Percentiles rank a stretch among this genome's conserved stretches.
phyloP scores from a whole-genome alignment of 2,888 invertebrate genomes.

The Drosophila mayaguana region DNA sequence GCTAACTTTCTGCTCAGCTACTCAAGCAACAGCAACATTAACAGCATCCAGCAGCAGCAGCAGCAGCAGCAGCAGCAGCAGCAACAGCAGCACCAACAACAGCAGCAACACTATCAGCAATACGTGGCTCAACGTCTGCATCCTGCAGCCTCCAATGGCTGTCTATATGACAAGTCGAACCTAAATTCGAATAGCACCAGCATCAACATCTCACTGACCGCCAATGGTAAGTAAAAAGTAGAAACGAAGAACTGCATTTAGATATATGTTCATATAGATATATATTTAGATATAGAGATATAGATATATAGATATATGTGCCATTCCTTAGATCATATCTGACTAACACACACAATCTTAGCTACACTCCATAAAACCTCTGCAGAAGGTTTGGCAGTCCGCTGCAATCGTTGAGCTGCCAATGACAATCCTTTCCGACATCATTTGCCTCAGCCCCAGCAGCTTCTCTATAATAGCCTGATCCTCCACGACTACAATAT shows the following conservation, averaged over 20 bases:
- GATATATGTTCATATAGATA: no score
- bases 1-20: slow-evolving; percentile 70
- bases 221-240: slow-evolving; percentile 73
- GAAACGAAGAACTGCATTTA: background rate
- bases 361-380: background rate
- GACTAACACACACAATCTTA: background rate
- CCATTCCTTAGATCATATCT: no score
- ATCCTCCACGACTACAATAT: slow-evolving; percentile 37
- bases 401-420: slow-evolving; percentile 66
- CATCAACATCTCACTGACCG: slow-evolving; percentile 58
- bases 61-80: slow-evolving; percentile 69
- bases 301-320: no score
- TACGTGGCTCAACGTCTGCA: slow-evolving; percentile 69
- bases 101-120: slow-evolving; percentile 77
- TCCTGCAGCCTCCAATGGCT: slow-evolving; percentile 67
- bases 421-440: slow-evolving; percentile 35
- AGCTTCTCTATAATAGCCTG: slow-evolving; percentile 13
- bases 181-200: slow-evolving; percentile 17
- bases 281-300: no score
- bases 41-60: slow-evolving; percentile 66
- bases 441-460: no score
- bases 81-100: slow-evolving; percentile 62
- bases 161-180: slow-evolving; percentile 73
- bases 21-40: slow-evolving; percentile 73
- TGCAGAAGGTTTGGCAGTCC: slow-evolving; percentile 26